These are phyloP conservation scores for Pelusios castaneus DNA, from an alignment of 2,113 vertebrate genomes.

Conservation along the genomic window DNA sequence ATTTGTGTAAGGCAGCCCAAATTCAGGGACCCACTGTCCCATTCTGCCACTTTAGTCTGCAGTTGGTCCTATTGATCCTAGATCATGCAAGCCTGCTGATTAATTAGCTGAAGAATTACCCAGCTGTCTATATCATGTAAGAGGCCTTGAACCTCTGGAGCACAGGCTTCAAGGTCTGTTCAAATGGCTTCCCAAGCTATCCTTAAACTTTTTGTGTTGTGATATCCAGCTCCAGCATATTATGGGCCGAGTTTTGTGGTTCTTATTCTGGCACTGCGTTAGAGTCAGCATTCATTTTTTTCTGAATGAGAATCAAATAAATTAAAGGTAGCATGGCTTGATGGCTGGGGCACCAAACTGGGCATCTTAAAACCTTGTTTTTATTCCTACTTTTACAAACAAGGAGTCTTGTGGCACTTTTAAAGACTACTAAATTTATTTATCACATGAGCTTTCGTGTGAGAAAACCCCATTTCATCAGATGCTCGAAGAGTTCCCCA, in stretches of 20 bases:
- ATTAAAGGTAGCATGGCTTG: not conserved
- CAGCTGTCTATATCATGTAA: not conserved
- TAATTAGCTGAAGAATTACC: not conserved
- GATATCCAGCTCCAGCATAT: not conserved
- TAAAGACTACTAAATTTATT: too few species aligned
- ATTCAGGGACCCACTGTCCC: too few species aligned
- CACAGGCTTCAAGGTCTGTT: not conserved
- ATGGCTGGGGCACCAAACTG: not conserved
- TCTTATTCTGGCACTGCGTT: not conserved
- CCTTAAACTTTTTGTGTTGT: not conserved
- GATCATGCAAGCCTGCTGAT: not conserved
- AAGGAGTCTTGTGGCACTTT: too few species aligned
- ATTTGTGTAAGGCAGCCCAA: too few species aligned
- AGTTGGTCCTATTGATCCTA: not conserved
- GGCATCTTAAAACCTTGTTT: not conserved
- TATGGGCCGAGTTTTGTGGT: not conserved
- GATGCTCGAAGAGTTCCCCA: too few species aligned
- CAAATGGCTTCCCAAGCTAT: not conserved
- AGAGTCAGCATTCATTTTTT: not conserved
- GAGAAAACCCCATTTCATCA: too few species aligned
- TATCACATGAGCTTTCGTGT: too few species aligned
- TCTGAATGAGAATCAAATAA: not conserved
- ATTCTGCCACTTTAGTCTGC: too few species aligned
- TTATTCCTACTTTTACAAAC: too few species aligned
- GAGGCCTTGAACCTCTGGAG: not conserved